phyloP scores from a whole-genome alignment of 2,113 vertebrate species.

The Prochilodus magdalenae region DNA sequence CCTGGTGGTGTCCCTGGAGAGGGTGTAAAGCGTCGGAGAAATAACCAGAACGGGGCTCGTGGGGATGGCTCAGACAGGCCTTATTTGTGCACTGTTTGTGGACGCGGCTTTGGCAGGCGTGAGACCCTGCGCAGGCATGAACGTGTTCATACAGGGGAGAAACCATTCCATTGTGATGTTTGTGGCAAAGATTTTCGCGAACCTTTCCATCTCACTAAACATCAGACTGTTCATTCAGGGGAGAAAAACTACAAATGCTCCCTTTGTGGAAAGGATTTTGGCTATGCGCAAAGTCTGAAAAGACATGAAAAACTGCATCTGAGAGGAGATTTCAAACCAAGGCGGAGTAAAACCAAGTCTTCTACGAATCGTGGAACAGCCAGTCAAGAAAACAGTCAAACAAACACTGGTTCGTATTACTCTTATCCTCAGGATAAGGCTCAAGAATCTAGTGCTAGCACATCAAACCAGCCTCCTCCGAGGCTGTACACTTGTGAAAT shows the following conservation, averaged over 20 bases:
- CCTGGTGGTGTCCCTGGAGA: conserved; percentile 57
- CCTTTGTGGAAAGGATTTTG: conserved; percentile 81
- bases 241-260: conserved; percentile 82
- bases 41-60: conserved; percentile 56
- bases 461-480: conserved; percentile 70
- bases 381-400: conserved; percentile 63
- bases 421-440: conserved; percentile 78
- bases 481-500: conserved; percentile 80
- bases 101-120: conserved; percentile 76
- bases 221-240: conserved; percentile 78
- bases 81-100: conserved; percentile 86
- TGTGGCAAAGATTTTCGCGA: conserved; percentile 81
- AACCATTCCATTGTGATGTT: conserved; percentile 77
- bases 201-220: conserved; percentile 81
- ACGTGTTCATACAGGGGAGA: conserved; percentile 75
- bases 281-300: conserved; percentile 82
- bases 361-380: conserved; percentile 58
- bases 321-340: conserved; percentile 74
- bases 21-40: conserved; percentile 67
- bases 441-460: conserved; percentile 66
- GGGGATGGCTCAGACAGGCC: conserved; percentile 81
- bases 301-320: conserved; percentile 79
- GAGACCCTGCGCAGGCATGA: conserved; percentile 75
- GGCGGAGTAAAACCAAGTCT: conserved; percentile 65
- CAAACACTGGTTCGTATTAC: conserved; percentile 72